Evolutionary conservation across 2,797 vertebrate genomes (phyloP), one percentile per base, ranked within the genome.

Genomic region (Phaenicophaeus curvirostris): DNA sequence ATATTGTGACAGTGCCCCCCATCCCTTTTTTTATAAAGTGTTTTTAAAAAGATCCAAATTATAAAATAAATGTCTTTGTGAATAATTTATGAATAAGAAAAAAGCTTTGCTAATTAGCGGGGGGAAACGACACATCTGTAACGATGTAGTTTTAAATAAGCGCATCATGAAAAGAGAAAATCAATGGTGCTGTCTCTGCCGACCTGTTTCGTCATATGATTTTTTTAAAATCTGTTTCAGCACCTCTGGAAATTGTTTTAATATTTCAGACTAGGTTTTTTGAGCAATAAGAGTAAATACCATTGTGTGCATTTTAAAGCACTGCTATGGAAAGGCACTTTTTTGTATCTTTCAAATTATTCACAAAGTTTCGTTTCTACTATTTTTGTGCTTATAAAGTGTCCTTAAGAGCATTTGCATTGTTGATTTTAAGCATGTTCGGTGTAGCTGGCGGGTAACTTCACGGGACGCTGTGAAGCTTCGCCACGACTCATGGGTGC

Each of bases 301-400:
- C 93, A 89, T 88, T 96, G 94, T 97, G 96, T 96, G 97, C 95
- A 88, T 97, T 97, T 96, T 87, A 94, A 95, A 96, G 94, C 90
- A 96, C 93, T 96, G 77, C 87, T 97, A 75, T 93, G 90, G 91
- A 89, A 94, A 97, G 93, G 93, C 90, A 96, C 85, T 95, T 97
- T 97, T 96, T 94, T 85, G 69, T 97, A 87, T 89, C 87, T 97
- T 96, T 96, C 93, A 92, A 62, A 71, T 85, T 88, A 63, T 94
- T 96, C 87, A 95, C 85, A 68, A 63, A 89, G 88, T 96, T 96
- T 87, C 37, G 33, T 96, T 96, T 94, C 87, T 95, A 91, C 82
- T 91, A 89, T 93, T 95, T 94, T 92, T 92, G 92, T 83, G 95
- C 94, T 96, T 97, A 90, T 84, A 63, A 97, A 97, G 96, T 97